Evolutionary conservation across 2,797 vertebrate species (phyloP).

Genomic region (Bradypodion pumilum): DNA sequence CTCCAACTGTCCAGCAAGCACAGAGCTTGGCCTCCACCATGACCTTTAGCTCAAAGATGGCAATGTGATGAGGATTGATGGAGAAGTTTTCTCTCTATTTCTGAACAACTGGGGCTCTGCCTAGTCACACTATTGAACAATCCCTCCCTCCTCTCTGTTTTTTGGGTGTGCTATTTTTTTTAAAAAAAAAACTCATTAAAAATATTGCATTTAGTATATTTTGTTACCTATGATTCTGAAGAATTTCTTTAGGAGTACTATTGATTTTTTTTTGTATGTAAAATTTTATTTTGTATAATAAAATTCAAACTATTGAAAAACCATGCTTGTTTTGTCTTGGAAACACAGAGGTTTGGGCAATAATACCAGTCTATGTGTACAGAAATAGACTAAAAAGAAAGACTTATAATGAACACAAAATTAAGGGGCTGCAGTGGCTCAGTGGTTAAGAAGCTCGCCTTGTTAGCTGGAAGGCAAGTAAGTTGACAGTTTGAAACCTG

Average conservation of each 20-base stretch:
- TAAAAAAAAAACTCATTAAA: not conserved
- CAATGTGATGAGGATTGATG: no score
- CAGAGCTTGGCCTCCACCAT: not conserved
- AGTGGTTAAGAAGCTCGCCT: no score
- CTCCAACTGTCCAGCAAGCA: not conserved
- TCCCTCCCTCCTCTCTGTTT: not conserved
- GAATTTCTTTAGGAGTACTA: not conserved
- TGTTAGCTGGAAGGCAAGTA: no score
- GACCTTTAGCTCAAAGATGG: no score
- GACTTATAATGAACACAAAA: not conserved
- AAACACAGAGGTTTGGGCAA: not conserved
- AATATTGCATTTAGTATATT: constrained; percentile 14
- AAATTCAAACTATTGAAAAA: not conserved
- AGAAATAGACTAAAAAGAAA: not conserved
- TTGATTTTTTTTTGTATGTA: constrained; percentile 7
- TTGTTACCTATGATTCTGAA: not conserved
- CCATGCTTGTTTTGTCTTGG: not conserved
- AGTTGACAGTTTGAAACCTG: no score
- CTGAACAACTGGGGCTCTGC: no score
- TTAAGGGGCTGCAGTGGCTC: no score
- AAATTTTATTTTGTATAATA: constrained; percentile 30
- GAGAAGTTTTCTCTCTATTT: no score
- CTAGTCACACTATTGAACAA: no score
- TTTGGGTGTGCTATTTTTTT: not conserved
- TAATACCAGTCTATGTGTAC: not conserved